phyloP scores from a whole-genome alignment of 2,888 invertebrate species.

The Xestoiulus laeticollis region DNA sequence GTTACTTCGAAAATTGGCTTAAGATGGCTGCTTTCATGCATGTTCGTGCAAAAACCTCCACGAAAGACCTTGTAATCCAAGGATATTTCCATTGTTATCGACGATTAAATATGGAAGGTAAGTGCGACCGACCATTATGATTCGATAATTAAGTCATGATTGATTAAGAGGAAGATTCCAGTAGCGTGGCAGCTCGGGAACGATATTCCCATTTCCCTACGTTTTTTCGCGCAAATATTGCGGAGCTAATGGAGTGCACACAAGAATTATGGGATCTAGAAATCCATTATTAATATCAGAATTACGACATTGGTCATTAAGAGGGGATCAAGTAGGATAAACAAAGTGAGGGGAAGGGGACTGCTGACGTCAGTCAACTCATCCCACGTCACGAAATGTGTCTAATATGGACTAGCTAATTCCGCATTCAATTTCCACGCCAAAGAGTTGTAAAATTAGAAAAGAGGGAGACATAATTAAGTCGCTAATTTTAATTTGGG shows the following conservation, averaged over 20 bases:
- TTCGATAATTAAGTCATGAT: neutral
- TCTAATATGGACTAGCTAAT: neutral
- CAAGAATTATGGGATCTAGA: neutral
- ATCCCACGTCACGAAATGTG: neutral
- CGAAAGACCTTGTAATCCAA: neutral
- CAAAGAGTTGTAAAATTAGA: neutral
- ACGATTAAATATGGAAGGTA: neutral
- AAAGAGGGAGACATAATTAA: neutral
- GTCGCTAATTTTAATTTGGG: neutral
- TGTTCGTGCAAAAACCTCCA: neutral
- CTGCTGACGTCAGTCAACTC: neutral
- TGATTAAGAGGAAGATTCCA: neutral
- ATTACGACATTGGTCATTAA: conserved; percentile 4
- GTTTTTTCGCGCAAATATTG: neutral
- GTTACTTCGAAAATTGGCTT: neutral
- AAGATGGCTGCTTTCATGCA: neutral
- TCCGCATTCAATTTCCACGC: neutral
- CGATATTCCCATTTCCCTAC: neutral
- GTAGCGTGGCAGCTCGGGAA: neutral
- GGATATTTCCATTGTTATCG: neutral
- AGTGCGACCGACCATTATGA: neutral
- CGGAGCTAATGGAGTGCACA: conserved; percentile 9
- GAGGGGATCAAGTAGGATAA: conserved; percentile 8
- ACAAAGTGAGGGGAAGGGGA: conserved; percentile 26
- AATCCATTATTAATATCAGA: conserved; percentile 17